A percentile compares a stretch with the other conserved stretches of the same genome.
Evolutionary conservation across 2,113 vertebrate species (phyloP).

Genomic region (Oxyruncus cristatus): DNA sequence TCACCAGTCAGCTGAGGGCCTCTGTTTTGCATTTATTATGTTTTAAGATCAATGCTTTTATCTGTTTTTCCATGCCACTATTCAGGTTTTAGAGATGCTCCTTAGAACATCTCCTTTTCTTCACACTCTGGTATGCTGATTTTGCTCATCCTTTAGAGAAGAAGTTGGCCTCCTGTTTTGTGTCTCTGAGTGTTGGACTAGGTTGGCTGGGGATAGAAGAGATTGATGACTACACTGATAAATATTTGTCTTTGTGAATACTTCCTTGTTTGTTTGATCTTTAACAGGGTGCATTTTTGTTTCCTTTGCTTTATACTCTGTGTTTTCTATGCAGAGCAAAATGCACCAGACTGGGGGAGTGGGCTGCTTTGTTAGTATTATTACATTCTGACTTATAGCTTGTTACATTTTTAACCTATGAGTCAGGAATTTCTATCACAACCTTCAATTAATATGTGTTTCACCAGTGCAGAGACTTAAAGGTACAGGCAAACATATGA

Average conservation of each 20-base stretch:
- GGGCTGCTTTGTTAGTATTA: neutral
- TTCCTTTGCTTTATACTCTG: neutral
- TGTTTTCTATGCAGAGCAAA: neutral
- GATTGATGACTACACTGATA: neutral
- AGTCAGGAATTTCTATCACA: neutral
- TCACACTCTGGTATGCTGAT: neutral
- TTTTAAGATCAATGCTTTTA: neutral
- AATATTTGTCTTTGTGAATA: slow-evolving; percentile 35
- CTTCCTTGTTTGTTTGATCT: slow-evolving; percentile 23
- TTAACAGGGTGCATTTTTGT: neutral
- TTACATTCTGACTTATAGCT: neutral
- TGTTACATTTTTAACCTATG: neutral
- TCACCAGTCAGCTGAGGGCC: neutral
- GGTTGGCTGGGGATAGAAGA: neutral
- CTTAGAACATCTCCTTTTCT: neutral
- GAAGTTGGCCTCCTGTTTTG: neutral
- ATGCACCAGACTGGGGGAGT: neutral
- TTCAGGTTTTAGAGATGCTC: neutral
- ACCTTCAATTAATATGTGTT: neutral
- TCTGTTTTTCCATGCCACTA: neutral
- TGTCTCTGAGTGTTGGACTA: neutral
- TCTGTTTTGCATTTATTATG: neutral
- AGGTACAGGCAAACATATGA: neutral
- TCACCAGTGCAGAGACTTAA: neutral
- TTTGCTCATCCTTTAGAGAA: neutral